phyloP scores from a whole-genome alignment of 2,797 vertebrate species.

The Channallabes apus region DNA sequence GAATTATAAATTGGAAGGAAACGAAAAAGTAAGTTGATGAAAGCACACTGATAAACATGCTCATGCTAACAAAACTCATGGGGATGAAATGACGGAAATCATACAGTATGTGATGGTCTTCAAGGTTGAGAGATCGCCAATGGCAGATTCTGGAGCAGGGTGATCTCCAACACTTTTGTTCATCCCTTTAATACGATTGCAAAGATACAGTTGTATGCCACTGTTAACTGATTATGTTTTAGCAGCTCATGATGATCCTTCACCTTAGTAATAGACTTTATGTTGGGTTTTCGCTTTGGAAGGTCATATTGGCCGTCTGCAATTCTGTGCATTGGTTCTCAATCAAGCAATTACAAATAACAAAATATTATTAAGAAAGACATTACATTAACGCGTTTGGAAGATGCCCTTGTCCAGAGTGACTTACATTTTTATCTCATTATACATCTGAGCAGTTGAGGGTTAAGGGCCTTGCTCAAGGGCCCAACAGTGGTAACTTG shows the following conservation, averaged over 20 bases:
- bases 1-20: no score
- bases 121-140: background rate
- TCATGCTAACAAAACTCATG: no score
- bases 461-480: no score
- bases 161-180: background rate
- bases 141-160: background rate
- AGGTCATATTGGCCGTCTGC: background rate
- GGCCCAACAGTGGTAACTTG: no score
- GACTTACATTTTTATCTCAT: no score
- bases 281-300: background rate
- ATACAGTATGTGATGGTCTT: background rate
- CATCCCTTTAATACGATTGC: background rate
- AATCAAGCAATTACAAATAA: background rate
- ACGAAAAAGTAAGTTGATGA: no score
- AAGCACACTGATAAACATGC: no score
- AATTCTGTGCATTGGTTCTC: background rate
- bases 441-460: no score
- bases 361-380: background rate
- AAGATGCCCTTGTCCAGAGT: no score
- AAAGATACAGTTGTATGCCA: background rate
- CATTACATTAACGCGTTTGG: no score
- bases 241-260: background rate
- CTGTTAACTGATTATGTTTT: background rate
- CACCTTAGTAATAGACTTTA: background rate
- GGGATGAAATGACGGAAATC: background rate